phyloP scores from a whole-genome alignment of 2,797 vertebrate genomes.

The Fratercula arctica region DNA sequence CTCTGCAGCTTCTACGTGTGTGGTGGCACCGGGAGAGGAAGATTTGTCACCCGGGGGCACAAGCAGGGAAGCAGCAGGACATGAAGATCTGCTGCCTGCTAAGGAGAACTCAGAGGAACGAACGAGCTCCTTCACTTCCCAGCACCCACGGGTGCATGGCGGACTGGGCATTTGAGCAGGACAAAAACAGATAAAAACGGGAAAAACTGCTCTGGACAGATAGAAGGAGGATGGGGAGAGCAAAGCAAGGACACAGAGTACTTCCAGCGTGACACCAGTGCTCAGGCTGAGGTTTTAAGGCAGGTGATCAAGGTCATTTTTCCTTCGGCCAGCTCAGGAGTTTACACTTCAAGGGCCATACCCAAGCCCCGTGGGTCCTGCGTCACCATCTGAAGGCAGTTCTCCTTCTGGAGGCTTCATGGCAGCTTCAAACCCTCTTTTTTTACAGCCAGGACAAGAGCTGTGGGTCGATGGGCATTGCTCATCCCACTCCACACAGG shows the following conservation, averaged over 20 bases:
- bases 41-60: background rate
- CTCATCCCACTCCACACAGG: background rate
- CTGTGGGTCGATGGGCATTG: fast-evolving
- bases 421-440: background rate
- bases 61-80: background rate
- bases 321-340: background rate
- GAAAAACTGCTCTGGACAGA: background rate
- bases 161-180: background rate
- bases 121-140: background rate
- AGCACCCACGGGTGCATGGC: fast-evolving
- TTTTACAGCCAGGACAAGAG: background rate
- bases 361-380: background rate
- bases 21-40: background rate
- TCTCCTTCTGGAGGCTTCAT: background rate
- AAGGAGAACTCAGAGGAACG: background rate
- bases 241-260: background rate
- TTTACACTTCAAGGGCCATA: background rate
- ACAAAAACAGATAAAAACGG: background rate
- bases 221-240: background rate
- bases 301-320: background rate
- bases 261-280: background rate
- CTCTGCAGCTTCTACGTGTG: background rate
- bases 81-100: background rate
- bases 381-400: background rate
- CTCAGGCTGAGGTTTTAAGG: background rate